A percentile compares a stretch with the other conserved stretches of the same genome.
Conservation (phyloP, 2,888 invertebrate genomes). For the Brenthis ino region DNA sequence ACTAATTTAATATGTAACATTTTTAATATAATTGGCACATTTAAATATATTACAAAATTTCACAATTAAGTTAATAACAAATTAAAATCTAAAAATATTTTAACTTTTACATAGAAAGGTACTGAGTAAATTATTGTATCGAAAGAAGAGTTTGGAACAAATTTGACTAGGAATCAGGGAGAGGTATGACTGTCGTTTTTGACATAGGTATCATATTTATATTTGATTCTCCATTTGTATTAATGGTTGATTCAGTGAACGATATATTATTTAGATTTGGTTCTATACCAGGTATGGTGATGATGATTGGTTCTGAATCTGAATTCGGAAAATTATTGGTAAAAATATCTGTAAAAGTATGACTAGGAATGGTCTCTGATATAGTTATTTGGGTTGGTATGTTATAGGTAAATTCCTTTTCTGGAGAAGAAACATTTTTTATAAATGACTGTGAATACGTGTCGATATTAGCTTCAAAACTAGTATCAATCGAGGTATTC, state of each 20-base stretch:
- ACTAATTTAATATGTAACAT: too few relatives aligned
- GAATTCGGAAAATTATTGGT: background rate
- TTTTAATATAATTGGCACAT: too few relatives aligned
- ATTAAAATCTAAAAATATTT: background rate
- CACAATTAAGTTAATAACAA: too few relatives aligned
- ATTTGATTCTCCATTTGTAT: background rate
- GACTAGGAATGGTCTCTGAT: too few relatives aligned
- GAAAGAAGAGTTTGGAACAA: background rate
- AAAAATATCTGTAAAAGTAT: background rate
- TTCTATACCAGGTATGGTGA: background rate
- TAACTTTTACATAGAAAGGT: background rate
- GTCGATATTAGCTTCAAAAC: too few relatives aligned
- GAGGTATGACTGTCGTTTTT: background rate
- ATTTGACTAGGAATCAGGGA: background rate
- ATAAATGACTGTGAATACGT: too few relatives aligned
- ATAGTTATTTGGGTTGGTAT: too few relatives aligned
- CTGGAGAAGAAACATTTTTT: too few relatives aligned
- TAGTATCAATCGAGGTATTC: too few relatives aligned
- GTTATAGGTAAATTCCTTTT: too few relatives aligned
- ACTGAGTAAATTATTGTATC: background rate
- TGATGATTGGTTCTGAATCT: background rate
- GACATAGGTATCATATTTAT: background rate
- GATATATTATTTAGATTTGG: too few relatives aligned
- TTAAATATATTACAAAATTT: too few relatives aligned
- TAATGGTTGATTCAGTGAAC: background rate